Evolutionary conservation across 2,888 invertebrate genomes (phyloP), one percentile per base, ranked within the genome.

Genomic region (Horisme vitalbata): DNA sequence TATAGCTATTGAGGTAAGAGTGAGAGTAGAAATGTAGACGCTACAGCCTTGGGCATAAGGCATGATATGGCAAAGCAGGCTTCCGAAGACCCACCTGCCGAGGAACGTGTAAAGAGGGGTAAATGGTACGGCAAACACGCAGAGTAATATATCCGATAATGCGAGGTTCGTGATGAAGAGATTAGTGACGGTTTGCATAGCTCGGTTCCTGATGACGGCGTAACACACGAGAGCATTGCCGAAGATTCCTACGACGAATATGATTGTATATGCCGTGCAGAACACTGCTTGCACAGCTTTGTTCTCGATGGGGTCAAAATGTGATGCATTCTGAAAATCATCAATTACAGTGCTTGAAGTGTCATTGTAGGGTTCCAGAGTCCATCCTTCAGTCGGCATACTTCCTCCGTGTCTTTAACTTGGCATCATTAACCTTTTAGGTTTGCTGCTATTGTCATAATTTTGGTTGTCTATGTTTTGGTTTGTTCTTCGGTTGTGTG

Each of bases 161-260:
- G 97, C 97, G 59, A 97, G 90, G 82, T 97, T 97, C 63, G 95
- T 95, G 82, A 97, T 97, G 88, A 97, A 97, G 50, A 96, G 92
- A 84, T 97, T 97, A 54, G 97, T 97, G 56, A 97, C 97, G 0
- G 96, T 96, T 84, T 96, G 97, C 97, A 97, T 97, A 52, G 94
- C 93, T 65, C 93, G 93, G 78, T 96, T 97, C 32, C 95, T 91
- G 47, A 94, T 92, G 7, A 97, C 97, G 5, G 96, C 96, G 76
- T 94, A 96, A 65, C 96, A 95, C 36, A 97, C 97, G 41, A 97
- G 84, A n/a, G 93, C 92, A 71, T 96, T 96, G 1, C 96, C 96
- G 64, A 93, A 93, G 20, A 96, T 87, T 2, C 97, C 97, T 12
- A 96, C 88, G 4, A 94, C 83, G 72, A 97, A 97, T 58, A 97